phyloP scores from a whole-genome alignment of 1,140 invertebrate species.

The Formica selysi region DNA sequence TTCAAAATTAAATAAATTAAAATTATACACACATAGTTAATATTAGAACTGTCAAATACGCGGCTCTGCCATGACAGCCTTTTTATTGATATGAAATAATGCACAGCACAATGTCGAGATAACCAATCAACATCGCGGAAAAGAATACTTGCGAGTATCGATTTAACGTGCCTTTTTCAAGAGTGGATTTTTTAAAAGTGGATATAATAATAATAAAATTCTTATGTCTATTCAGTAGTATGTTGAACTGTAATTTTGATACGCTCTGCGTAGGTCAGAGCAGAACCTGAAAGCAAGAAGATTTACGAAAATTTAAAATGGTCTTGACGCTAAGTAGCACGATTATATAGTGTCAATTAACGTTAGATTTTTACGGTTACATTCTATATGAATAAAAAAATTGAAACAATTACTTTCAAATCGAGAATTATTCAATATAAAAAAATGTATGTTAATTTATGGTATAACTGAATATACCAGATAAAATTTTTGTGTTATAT shows the following conservation, averaged over 20 bases:
- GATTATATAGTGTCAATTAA: slow-evolving; percentile 7
- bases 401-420: slow-evolving; percentile 24
- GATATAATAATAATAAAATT: background rate
- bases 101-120: no score
- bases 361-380: background rate
- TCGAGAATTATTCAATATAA: background rate
- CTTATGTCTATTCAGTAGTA: no score
- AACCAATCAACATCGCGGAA: no score
- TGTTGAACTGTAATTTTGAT: background rate
- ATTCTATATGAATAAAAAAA: background rate
- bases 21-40: no score
- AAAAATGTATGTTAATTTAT: background rate
- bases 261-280: background rate
- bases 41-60: no score
- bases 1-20: no score
- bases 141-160: no score
- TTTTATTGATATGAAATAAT: no score
- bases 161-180: no score
- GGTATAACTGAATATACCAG: background rate
- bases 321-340: background rate
- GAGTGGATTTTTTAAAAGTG: no score
- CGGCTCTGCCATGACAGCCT: no score
- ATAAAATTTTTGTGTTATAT: background rate
- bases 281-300: background rate
- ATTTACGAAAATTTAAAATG: background rate